Evolutionary conservation across 1,140 invertebrate species (phyloP).

Genomic region (Gryon sp.): DNA sequence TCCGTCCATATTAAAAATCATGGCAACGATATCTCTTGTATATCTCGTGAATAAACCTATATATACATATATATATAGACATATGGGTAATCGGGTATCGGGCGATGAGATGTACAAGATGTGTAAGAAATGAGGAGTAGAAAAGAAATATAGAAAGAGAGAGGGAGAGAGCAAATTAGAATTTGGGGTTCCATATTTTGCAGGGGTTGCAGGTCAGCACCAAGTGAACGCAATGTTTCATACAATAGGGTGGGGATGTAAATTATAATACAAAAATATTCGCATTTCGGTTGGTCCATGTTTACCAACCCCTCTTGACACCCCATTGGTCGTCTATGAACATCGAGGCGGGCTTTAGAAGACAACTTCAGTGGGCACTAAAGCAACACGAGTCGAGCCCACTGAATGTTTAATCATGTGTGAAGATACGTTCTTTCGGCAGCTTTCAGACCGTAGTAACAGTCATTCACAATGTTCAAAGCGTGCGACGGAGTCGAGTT

Average conservation of each 20-base stretch:
- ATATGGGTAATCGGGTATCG: conserved; percentile 41
- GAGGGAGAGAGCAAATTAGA: neutral
- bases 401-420: conserved; percentile 26
- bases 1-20: conserved; percentile 72
- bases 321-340: conserved; percentile 65
- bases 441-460: conserved; percentile 1
- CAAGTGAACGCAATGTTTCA: neutral
- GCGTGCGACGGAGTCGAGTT: conserved; percentile 1
- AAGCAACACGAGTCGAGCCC: conserved; percentile 7
- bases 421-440: neutral
- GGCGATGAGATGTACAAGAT: conserved; percentile 32
- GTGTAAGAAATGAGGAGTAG: neutral
- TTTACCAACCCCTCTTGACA: conserved; percentile 45
- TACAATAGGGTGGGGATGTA: neutral
- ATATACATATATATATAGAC: conserved; percentile 65
- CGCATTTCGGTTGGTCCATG: conserved; percentile 70
- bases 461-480: conserved; percentile 3
- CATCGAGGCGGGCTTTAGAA: conserved; percentile 66
- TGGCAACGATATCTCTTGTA: conserved; percentile 71
- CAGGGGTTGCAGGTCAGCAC: neutral
- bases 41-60: conserved; percentile 72
- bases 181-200: conserved; percentile 7
- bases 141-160: neutral
- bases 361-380: neutral
- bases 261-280: conserved; percentile 71